A percentile compares a stretch with the other conserved stretches of the same genome.
Evolutionary conservation across 2,113 vertebrate species (phyloP).

Genomic region (Quiscalus mexicanus): DNA sequence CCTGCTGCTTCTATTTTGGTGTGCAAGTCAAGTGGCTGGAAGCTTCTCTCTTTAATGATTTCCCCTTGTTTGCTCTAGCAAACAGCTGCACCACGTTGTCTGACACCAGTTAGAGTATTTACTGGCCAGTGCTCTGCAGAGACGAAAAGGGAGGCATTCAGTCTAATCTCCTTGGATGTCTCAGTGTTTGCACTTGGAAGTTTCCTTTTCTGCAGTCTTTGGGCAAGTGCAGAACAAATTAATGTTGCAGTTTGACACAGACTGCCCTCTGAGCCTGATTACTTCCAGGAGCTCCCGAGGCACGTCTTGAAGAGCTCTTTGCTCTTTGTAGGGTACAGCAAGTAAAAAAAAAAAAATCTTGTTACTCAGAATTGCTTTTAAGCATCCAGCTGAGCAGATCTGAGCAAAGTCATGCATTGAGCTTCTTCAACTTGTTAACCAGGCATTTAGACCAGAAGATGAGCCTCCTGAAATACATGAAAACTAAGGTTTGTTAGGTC

Average conservation of each 20-base stretch:
- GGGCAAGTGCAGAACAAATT: constrained; percentile 50
- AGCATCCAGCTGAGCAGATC: background rate
- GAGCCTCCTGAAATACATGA: background rate
- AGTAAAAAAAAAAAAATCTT: background rate
- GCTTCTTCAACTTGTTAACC: background rate
- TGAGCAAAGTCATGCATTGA: background rate
- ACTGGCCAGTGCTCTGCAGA: constrained; percentile 66
- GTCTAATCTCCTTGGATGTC: constrained; percentile 65
- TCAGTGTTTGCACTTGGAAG: constrained; percentile 36
- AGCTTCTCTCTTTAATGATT: constrained; percentile 68
- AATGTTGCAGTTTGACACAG: constrained; percentile 29
- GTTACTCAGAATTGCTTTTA: background rate
- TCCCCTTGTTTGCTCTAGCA: constrained; percentile 53
- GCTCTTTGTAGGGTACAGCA: background rate
- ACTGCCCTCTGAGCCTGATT: background rate
- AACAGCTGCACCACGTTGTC: constrained; percentile 78
- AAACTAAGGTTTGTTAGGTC: background rate
- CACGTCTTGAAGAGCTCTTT: background rate
- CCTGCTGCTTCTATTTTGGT: constrained; percentile 43
- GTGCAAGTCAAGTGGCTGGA: constrained; percentile 68
- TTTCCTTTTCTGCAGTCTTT: constrained; percentile 39
- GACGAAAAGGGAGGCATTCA: constrained; percentile 74
- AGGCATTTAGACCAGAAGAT: background rate
- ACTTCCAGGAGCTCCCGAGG: background rate
- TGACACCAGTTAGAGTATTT: constrained; percentile 66